Evolutionary conservation across 2,888 invertebrate species (phyloP), one percentile per base, ranked within the genome.

Genomic region (Halictus quadricinctus): DNA sequence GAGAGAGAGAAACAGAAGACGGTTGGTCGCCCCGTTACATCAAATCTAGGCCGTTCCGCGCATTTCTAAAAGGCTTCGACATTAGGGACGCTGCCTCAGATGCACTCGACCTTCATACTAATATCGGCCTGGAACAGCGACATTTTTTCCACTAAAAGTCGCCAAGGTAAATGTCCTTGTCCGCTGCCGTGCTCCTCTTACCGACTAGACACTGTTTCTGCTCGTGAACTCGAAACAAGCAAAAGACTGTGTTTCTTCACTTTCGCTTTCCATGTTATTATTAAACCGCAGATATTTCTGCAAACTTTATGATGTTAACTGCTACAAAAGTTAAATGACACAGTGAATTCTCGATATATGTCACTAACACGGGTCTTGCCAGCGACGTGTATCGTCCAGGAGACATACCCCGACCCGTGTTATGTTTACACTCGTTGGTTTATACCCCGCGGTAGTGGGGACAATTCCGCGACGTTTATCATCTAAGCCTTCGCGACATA

Each of bases 1-100:
- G 13, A 77, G 36, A 86, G 84, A 5, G 25, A 64, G 60, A 29
- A 25, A 29, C 13, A 29, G 25, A 29, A 86, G 70, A 77, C 72
- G 84, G 73, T 84, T 81, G 84, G 80, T 76, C 87, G 85, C 76
- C 87, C 91, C 91, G 91, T 92, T 92, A 92, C 88, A 88, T 92
- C 85, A 88, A 88, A 92, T 92, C 89, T 88, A 85, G 91, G 91
- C 87, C 92, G 88, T 85, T 88, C 70, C 87, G 80, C 79, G 80
- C 86, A 85, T 87, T 86, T 86, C 84, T 86, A 85, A 82, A 88
- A 85, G 77, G 64, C 79, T 84, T 86, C 83, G 81, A 89, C 86
- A 79, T 85, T 81, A 82, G 81, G 76, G 76, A 72, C 84, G 76
- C 69, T 85, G 82, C 46, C 86, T 69, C 46, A 60, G 81, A 66